Base-by-base conservation (phyloP, 1,140 invertebrate genomes). In the Proctacanthus coquilletti region DNA sequence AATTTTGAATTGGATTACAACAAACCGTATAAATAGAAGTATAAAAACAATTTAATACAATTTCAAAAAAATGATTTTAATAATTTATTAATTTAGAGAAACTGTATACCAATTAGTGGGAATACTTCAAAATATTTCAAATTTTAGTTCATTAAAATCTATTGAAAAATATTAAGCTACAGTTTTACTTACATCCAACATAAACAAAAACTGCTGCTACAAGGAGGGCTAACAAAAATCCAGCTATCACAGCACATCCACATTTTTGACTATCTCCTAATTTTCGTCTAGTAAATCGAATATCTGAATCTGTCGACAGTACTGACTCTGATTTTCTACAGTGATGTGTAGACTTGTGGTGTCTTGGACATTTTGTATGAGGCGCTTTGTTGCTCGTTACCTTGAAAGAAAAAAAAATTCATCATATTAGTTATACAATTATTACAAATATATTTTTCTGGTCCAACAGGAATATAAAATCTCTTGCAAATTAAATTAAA, bases 131-230 rank as follows among this genome's bases (percentile, higher is more conserved):
- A n/a, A n/a, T n/a, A n/a, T n/a, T n/a, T n/a, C n/a, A n/a, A n/a
- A n/a, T n/a, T n/a, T n/a, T n/a, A n/a, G n/a, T n/a, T n/a, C n/a
- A n/a, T n/a, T n/a, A n/a, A 36, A 39, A 39, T 42, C 18, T 9
- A 38, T 27, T 38, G 27, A 33, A 33, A 9, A 18, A 18, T 35
- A 6, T 11, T 35, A 23, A 38, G 4, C n/a, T n/a, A n/a, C n/a
- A n/a, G n/a, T n/a, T n/a, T n/a, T n/a, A 83, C 84, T 80, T 69
- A 89, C 85, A 84, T 62, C 78, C 84, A 47, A 87, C 72, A 59
- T 91, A 92, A 36, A 91, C 78, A 31, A 80, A 77, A 27, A 81
- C 71, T 10, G 80, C 79, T 18, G 83, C 76, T 21, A 87, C 71
- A 9, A 89, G 68, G 1, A 86, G 66, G 36, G 86, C 75, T 34